Percentiles rank a stretch among this genome's conserved stretches.
Conservation (phyloP, 2,113 vertebrate genomes). For the Atrichornis clamosus region DNA sequence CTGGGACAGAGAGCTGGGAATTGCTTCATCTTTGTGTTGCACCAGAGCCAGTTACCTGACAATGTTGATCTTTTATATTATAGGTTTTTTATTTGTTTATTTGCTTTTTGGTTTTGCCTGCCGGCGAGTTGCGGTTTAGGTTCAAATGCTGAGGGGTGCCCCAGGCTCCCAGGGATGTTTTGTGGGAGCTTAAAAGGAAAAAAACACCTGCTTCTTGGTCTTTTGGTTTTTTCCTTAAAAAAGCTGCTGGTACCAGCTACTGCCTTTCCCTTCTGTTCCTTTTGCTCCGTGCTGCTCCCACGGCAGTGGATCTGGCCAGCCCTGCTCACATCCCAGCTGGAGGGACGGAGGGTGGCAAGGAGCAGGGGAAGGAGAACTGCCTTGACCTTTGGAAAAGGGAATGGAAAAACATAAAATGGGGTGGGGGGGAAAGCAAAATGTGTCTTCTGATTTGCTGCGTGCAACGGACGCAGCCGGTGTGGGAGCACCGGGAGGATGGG, state of each 20-base stretch:
- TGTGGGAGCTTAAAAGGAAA: not conserved
- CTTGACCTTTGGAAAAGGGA: not conserved
- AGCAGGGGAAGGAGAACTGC: not conserved
- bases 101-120: constrained; percentile 24
- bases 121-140: not conserved
- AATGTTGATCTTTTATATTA: not conserved
- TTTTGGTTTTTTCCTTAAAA: not conserved
- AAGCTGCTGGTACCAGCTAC: not conserved
- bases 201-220: not conserved
- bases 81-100: not conserved
- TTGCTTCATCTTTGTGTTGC: not conserved
- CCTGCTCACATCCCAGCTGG: not conserved
- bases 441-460: not conserved
- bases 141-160: not conserved
- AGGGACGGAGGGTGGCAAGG: not conserved
- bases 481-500: not conserved
- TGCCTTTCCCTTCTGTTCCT: not conserved
- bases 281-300: not conserved
- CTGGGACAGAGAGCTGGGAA: not conserved
- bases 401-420: not conserved
- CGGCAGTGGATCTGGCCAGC: not conserved
- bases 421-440: accelerated
- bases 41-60: not conserved
- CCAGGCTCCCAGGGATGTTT: not conserved
- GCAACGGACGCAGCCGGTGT: accelerated